Conservation (phyloP, 2,113 vertebrate species). For the Rhabdomys dilectus region DNA sequence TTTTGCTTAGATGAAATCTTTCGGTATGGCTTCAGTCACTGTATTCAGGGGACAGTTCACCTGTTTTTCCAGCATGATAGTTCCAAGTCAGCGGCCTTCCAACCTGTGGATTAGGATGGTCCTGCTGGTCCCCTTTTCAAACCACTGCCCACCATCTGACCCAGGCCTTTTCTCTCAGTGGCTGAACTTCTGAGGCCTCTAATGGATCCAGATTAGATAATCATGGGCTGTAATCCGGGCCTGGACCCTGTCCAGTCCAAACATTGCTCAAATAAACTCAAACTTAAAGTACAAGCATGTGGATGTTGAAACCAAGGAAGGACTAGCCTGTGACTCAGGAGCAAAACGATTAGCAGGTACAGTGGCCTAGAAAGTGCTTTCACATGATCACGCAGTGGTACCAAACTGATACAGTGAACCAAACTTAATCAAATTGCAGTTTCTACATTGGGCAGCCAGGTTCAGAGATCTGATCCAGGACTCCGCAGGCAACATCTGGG, state of each 20-base stretch:
- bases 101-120: not conserved
- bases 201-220: not conserved
- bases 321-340: not conserved
- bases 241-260: not conserved
- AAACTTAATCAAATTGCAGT: not conserved
- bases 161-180: not conserved
- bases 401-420: not conserved
- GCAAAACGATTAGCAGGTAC: not conserved
- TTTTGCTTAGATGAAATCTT: not conserved
- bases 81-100: not conserved
- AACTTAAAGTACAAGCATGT: not conserved
- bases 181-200: not conserved
- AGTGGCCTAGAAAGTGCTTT: too few relatives aligned
- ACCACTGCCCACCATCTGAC: not conserved
- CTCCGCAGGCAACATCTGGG: accelerated
- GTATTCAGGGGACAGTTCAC: not conserved
- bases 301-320: not conserved
- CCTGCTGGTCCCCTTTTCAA: not conserved
- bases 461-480: not conserved
- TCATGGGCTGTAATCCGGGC: not conserved
- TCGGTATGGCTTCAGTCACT: not conserved
- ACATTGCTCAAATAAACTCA: not conserved
- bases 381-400: too few relatives aligned
- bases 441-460: too few relatives aligned
- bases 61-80: not conserved